Conservation (phyloP, 2,888 invertebrate genomes). For the Furcula furcula region DNA sequence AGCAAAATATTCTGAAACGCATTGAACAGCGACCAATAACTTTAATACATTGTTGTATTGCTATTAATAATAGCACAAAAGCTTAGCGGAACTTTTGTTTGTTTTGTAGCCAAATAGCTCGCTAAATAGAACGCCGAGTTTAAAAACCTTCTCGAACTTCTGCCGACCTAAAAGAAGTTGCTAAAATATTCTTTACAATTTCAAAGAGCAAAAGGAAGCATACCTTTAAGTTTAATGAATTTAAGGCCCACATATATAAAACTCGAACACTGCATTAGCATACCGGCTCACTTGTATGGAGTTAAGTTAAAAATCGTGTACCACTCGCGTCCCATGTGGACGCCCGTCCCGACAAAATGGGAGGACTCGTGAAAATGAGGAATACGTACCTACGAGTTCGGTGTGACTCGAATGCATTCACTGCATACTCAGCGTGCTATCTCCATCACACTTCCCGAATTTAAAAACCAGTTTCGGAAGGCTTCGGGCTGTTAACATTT, state of each 20-base stretch:
- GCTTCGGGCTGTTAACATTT: slow-evolving; percentile 27
- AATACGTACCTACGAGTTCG: slow-evolving; percentile 54
- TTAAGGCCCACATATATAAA: slow-evolving; percentile 29
- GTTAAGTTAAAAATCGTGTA: slow-evolving; percentile 77
- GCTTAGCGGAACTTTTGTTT: slow-evolving; percentile 34
- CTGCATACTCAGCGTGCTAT: slow-evolving; percentile 35
- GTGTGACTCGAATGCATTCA: slow-evolving; percentile 49
- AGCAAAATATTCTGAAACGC: slow-evolving; percentile 12
- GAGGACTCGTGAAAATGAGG: slow-evolving; percentile 51
- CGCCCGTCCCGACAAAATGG: slow-evolving; percentile 46
- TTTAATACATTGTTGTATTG: no score
- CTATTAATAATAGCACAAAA: slow-evolving; percentile 43
- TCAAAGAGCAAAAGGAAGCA: slow-evolving; percentile 8
- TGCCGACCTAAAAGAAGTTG: slow-evolving; percentile 6
- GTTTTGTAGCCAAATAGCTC: slow-evolving; percentile 26
- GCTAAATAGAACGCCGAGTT: slow-evolving; percentile 18
- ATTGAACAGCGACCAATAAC: slow-evolving; percentile 22
- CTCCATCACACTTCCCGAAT: slow-evolving; percentile 42
- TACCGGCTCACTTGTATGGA: slow-evolving; percentile 51
- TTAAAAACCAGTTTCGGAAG: slow-evolving; percentile 23
- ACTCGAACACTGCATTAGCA: slow-evolving; percentile 55
- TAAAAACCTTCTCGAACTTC: slow-evolving; percentile 22
- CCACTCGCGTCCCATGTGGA: slow-evolving; percentile 54
- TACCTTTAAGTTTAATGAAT: slow-evolving; percentile 31
- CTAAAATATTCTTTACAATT: slow-evolving; percentile 8